Evolutionary conservation across 2,113 vertebrate species (phyloP).

Genomic region (Amazona guildingii): DNA sequence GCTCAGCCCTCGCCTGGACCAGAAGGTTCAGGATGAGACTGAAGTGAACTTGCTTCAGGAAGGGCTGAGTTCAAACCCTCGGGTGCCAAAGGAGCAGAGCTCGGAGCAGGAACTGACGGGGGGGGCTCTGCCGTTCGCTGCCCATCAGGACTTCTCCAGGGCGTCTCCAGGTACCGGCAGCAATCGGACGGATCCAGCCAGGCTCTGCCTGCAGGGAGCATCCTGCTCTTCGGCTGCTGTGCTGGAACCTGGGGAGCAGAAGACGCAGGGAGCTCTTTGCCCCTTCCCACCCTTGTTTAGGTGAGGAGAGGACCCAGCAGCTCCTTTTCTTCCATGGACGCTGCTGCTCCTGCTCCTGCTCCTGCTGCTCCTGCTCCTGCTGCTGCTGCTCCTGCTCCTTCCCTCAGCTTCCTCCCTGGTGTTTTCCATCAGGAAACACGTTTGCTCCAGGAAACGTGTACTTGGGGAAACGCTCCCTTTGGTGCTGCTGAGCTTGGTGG

Average conservation of each 20-base stretch:
- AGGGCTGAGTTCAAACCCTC: background rate
- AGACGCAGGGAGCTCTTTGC: background rate
- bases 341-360: background rate
- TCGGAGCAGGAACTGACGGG: background rate
- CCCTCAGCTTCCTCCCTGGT: background rate
- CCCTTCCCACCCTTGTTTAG: background rate
- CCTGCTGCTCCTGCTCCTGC: background rate
- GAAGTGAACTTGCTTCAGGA: background rate
- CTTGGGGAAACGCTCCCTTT: background rate
- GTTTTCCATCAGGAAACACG: background rate
- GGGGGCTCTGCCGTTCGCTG: background rate
- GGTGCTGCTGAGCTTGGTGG: background rate
- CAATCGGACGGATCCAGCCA: background rate
- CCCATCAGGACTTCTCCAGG: background rate
- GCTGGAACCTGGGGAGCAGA: background rate
- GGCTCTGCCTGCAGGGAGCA: background rate
- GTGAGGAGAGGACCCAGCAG: background rate
- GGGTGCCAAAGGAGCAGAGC: background rate
- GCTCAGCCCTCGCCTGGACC: background rate
- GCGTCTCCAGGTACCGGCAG: background rate
- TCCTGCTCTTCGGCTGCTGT: background rate
- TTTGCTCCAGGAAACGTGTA: rapidly evolving
- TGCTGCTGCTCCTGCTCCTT: background rate
- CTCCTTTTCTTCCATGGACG: background rate
- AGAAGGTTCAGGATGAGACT: background rate